Evolutionary conservation across 2,113 vertebrate genomes (phyloP).

Genomic region (Hemichromis elongatus): DNA sequence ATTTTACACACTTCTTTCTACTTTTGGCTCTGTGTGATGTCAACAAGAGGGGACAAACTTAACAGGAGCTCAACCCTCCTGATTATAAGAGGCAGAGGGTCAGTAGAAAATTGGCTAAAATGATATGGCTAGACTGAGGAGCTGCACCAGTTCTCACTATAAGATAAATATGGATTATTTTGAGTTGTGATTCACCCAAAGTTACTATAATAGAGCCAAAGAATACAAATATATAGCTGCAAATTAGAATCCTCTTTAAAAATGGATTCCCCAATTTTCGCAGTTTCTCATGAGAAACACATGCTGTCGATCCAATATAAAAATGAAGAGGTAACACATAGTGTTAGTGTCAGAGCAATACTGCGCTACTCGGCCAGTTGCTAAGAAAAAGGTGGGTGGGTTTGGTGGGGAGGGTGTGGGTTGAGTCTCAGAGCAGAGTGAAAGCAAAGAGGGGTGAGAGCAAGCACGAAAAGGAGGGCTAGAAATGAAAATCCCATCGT

Average conservation of each 20-base stretch:
- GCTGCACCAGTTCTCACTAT: neutral
- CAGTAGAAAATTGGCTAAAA: neutral
- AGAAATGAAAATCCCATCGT: slow-evolving; percentile 74
- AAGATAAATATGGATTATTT: neutral
- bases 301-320: neutral
- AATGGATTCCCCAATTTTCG: neutral
- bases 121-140: neutral
- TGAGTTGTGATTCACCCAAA: neutral
- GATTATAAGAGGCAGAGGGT: neutral
- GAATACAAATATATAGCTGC: neutral
- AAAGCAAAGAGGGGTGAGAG: slow-evolving; percentile 63
- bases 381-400: slow-evolving; percentile 27
- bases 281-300: neutral
- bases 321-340: neutral
- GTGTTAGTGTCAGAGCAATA: neutral
- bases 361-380: slow-evolving; percentile 27
- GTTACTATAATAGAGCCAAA: accelerated
- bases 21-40: neutral
- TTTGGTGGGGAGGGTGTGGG: neutral
- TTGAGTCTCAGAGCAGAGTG: slow-evolving; percentile 25
- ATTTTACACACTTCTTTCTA: neutral
- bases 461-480: slow-evolving; percentile 57
- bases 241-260: accelerated
- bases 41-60: neutral
- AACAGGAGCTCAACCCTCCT: neutral